A percentile compares a stretch with the other conserved stretches of the same genome.
Evolutionary conservation across 2,888 invertebrate genomes (phyloP).

Genomic region (Rhabditophanes sp.): DNA sequence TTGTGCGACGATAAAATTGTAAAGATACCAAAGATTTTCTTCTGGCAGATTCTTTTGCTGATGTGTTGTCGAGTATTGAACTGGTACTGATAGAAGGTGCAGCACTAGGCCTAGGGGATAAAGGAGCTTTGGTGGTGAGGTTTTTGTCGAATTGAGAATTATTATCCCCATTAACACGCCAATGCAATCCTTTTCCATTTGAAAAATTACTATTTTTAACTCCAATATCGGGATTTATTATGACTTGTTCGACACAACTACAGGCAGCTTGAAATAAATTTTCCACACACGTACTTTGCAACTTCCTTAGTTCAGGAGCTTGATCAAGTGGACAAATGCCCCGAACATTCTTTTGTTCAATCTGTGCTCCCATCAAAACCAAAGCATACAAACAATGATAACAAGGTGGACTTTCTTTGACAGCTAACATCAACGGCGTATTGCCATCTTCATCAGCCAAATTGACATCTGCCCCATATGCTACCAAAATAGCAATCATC

Average conservation of each 20-base stretch:
- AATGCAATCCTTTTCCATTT: too few relatives aligned
- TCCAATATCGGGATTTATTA: constrained; percentile 1
- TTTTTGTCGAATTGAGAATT: background rate
- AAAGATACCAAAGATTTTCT: constrained; percentile 37
- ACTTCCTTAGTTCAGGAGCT: constrained; percentile 48
- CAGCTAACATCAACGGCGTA: constrained; percentile 52
- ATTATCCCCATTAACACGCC: background rate
- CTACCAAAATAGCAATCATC: constrained; percentile 49
- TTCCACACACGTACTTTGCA: constrained; percentile 48
- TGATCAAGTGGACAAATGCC: constrained; percentile 51
- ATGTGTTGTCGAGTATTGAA: constrained; percentile 32
- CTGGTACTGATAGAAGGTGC: constrained; percentile 36
- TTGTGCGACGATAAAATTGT: constrained; percentile 30
- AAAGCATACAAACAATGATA: constrained; percentile 46
- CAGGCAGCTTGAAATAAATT: constrained; percentile 25
- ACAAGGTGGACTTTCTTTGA: constrained; percentile 50
- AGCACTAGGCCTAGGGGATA: constrained; percentile 43
- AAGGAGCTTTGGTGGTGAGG: constrained; percentile 24
- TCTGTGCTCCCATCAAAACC: constrained; percentile 40
- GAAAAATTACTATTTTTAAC: background rate
- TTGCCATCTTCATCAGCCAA: constrained; percentile 51
- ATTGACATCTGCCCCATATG: constrained; percentile 51
- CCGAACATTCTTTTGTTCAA: constrained; percentile 46
- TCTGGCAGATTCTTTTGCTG: constrained; percentile 24
- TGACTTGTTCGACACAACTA: constrained; percentile 7